These are phyloP conservation scores for Pterostichus madidus DNA, from an alignment of 2,888 invertebrate species.

Conservation along the genomic window DNA sequence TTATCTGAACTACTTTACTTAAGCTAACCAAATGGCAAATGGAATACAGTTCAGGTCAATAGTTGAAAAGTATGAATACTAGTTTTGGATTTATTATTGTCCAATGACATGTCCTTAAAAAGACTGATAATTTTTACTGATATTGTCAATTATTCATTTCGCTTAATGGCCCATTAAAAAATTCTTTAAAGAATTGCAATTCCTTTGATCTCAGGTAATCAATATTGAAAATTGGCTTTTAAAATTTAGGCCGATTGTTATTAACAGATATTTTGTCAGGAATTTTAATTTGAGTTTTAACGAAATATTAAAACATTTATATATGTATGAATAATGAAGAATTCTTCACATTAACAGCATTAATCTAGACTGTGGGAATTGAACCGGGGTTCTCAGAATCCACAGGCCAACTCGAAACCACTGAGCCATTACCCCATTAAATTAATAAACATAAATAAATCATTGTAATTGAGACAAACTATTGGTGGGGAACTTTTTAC, in stretches of 20 bases:
- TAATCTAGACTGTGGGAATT: too few species aligned
- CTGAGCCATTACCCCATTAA: too few species aligned
- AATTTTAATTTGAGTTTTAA: slow-evolving; percentile 19
- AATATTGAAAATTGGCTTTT: slow-evolving; percentile 27
- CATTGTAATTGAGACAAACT: too few species aligned
- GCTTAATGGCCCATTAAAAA: slow-evolving; percentile 29
- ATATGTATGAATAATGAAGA: not conserved
- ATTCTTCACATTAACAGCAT: not conserved
- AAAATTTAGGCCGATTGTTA: not conserved
- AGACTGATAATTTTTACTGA: not conserved
- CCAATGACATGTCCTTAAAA: too few species aligned
- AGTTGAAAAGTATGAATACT: too few species aligned
- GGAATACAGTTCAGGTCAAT: too few species aligned
- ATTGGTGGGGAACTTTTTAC: too few species aligned
- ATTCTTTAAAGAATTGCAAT: slow-evolving; percentile 34
- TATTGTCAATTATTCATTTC: not conserved
- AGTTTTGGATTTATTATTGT: not conserved
- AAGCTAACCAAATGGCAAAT: too few species aligned
- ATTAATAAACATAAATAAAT: too few species aligned
- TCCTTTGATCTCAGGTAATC: slow-evolving; percentile 17
- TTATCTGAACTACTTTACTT: too few species aligned
- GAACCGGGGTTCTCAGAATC: too few species aligned
- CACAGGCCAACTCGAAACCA: too few species aligned
- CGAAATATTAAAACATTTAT: not conserved
- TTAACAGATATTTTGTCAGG: slow-evolving; percentile 6